phyloP scores from a whole-genome alignment of 2,113 vertebrate genomes.

The Erythrocebus patas region DNA sequence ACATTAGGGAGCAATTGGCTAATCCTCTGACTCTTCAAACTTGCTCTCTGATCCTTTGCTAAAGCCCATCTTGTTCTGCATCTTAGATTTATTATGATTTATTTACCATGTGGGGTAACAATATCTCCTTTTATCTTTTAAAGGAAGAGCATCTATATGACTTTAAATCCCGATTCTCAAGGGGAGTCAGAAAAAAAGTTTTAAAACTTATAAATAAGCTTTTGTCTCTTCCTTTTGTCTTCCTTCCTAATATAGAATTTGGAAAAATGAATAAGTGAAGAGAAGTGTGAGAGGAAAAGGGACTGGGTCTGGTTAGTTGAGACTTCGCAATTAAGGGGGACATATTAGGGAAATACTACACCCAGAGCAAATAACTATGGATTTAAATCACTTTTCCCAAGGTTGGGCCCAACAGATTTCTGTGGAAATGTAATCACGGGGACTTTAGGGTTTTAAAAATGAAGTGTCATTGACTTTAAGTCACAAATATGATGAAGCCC shows the following conservation, averaged over 20 bases:
- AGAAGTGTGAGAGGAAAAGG: background rate
- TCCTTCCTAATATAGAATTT: background rate
- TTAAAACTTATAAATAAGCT: background rate
- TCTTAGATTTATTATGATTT: conserved; percentile 73
- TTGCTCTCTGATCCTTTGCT: conserved; percentile 67
- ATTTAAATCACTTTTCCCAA: background rate
- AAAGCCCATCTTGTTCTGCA: conserved; percentile 43
- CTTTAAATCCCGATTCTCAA: conserved; percentile 10
- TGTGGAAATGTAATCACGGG: background rate
- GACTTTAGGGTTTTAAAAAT: background rate
- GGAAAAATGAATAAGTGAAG: background rate
- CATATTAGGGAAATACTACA: background rate
- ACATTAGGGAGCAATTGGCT: conserved; percentile 81
- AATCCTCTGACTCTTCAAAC: conserved; percentile 72
- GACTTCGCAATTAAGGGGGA: background rate
- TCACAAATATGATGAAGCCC: background rate
- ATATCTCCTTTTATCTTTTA: conserved; percentile 66
- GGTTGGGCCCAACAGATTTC: background rate
- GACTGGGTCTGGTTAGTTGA: background rate
- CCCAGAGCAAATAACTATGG: background rate
- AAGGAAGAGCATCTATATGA: background rate
- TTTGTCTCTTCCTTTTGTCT: background rate
- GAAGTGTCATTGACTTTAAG: background rate
- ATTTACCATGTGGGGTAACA: conserved; percentile 64
- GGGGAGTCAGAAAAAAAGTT: background rate